Conservation (phyloP, 2,113 vertebrate genomes). For the Corvus moneduloides region DNA sequence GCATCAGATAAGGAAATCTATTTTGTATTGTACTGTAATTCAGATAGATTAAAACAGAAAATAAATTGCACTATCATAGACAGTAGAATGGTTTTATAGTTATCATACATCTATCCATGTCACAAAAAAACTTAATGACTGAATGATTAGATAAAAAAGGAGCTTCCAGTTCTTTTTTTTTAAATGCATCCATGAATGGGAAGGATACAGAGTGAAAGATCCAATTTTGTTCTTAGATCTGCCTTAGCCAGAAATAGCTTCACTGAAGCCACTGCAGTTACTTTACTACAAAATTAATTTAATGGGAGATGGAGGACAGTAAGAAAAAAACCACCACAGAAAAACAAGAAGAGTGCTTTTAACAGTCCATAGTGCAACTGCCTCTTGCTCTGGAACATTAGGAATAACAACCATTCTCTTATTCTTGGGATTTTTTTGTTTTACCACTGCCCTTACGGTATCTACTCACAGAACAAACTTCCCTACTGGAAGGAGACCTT, state of each 20-base stretch:
- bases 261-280: background rate
- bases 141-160: background rate
- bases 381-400: background rate
- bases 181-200: background rate
- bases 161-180: background rate
- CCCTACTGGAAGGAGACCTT: background rate
- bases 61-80: background rate
- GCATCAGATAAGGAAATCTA: background rate
- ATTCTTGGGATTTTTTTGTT: background rate
- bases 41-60: background rate
- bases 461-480: background rate
- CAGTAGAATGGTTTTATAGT: background rate
- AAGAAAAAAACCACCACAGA: background rate
- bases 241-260: background rate
- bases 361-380: background rate
- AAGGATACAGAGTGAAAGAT: background rate
- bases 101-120: background rate
- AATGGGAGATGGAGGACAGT: background rate
- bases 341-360: background rate
- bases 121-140: background rate
- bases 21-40: background rate
- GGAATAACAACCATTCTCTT: background rate
- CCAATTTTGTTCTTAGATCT: background rate
- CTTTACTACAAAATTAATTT: background rate
- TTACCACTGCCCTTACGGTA: background rate